Evolutionary conservation across 23 tunicate genomes (phyloP).

Genomic region (Diplosoma virens): DNA sequence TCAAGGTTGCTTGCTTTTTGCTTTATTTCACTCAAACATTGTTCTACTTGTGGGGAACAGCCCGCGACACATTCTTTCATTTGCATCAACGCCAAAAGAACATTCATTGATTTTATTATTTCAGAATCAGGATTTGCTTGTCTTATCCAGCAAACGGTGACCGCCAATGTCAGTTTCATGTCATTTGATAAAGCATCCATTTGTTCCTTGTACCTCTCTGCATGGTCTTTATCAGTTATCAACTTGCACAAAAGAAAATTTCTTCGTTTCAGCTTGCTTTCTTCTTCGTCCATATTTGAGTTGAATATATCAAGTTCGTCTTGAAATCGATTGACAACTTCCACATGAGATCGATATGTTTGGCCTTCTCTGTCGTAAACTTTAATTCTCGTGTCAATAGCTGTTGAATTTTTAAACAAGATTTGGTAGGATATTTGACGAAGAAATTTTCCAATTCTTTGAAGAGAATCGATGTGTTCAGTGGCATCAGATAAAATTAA

Average conservation of each 20-base stretch:
- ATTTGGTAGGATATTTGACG: background rate
- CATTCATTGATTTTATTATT: conserved; percentile 6
- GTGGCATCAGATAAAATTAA: conserved; percentile 3
- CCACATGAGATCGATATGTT: background rate
- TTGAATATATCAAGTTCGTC: background rate
- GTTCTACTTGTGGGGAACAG: background rate
- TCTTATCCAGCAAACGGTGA: conserved; percentile 24
- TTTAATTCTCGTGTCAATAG: background rate
- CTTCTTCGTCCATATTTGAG: background rate
- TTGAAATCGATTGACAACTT: background rate
- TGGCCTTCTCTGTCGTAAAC: background rate
- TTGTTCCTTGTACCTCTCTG: background rate
- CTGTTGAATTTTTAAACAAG: background rate
- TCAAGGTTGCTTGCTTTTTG: background rate
- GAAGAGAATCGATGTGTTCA: conserved; percentile 3
- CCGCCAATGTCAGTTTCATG: conserved; percentile 28
- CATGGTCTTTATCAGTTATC: background rate
- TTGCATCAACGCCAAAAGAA: conserved; percentile 5
- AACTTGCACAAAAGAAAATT: background rate
- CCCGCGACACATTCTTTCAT: background rate
- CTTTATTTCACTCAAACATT: background rate
- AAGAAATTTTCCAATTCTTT: background rate
- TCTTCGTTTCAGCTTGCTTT: background rate
- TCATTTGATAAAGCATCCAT: conserved; percentile 16
- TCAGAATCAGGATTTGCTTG: background rate